Conservation (phyloP, 2,888 invertebrate species). For the Eremobia ochroleuca region DNA sequence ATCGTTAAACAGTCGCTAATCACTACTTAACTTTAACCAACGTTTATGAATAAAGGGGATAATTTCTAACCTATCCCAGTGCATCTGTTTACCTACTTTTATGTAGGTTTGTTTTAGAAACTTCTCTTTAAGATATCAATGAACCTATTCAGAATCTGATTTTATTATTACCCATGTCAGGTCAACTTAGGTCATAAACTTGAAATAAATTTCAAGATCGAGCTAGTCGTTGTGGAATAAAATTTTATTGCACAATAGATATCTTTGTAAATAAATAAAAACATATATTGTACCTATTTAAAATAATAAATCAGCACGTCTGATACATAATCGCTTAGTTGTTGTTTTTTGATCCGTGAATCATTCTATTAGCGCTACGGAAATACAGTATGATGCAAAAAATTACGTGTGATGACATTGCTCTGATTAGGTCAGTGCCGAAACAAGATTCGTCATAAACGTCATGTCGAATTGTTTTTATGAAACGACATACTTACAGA, state of each 20-base stretch:
- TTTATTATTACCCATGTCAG: slow-evolving; percentile 1
- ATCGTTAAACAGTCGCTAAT: background rate
- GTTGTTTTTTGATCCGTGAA: slow-evolving; percentile 46
- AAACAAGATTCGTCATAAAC: slow-evolving; percentile 57
- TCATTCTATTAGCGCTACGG: slow-evolving; percentile 45
- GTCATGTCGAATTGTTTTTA: slow-evolving; percentile 33
- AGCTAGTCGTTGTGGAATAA: slow-evolving; percentile 17
- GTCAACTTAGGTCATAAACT: slow-evolving; percentile 8
- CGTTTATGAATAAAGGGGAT: too few species aligned
- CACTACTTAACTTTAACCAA: too few species aligned
- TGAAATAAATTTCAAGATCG: slow-evolving; percentile 18
- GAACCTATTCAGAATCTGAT: slow-evolving; percentile 14
- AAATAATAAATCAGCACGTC: slow-evolving; percentile 22
- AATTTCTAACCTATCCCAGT: background rate
- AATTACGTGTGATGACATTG: slow-evolving; percentile 66
- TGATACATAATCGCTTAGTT: slow-evolving; percentile 30
- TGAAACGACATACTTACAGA: slow-evolving; percentile 1
- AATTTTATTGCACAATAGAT: slow-evolving; percentile 18
- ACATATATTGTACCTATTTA: background rate
- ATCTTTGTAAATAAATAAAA: background rate
- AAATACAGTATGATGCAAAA: slow-evolving; percentile 53
- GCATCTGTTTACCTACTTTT: background rate
- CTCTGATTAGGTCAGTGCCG: slow-evolving; percentile 67
- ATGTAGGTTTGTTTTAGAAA: background rate
- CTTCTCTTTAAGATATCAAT: slow-evolving; percentile 14